Percentiles rank a stretch among this genome's conserved stretches.
Evolutionary conservation across 2,888 invertebrate species (phyloP).

Genomic region (Caenorhabditis uteleia): DNA sequence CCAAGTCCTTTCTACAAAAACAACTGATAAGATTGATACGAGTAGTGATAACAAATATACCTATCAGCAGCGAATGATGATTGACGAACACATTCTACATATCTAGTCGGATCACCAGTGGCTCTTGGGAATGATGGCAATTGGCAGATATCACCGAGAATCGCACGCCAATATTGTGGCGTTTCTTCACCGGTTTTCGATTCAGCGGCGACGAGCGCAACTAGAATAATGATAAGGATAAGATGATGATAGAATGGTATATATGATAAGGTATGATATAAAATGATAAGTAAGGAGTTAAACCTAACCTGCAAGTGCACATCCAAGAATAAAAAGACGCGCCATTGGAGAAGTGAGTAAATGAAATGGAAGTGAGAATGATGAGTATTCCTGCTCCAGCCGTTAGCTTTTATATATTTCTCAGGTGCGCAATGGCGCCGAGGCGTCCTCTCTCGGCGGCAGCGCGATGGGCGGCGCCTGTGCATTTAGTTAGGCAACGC

Average conservation of each 20-base stretch:
- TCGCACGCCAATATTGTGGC: conserved; percentile 66
- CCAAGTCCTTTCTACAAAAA: conserved; percentile 61
- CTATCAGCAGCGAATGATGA: conserved; percentile 58
- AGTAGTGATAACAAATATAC: conserved; percentile 28
- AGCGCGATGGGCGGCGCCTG: no score
- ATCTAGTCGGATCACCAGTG: conserved; percentile 62
- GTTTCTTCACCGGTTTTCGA: conserved; percentile 57
- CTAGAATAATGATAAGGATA: not conserved
- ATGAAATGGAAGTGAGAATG: no score
- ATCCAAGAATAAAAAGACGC: conserved; percentile 6
- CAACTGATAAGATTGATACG: not conserved
- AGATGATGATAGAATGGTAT: conserved; percentile 5
- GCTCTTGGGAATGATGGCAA: conserved; percentile 66
- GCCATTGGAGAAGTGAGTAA: conserved; percentile 5
- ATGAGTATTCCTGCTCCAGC: no score
- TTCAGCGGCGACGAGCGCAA: conserved; percentile 44
- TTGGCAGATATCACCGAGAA: conserved; percentile 68
- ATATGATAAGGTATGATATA: not conserved
- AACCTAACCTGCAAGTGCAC: conserved; percentile 12
- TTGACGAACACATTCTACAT: conserved; percentile 67
- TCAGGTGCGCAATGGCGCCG: no score
- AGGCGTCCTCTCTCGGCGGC: no score
- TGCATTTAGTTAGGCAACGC: no score
- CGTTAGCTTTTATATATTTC: no score
- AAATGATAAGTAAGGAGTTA: no score